Evolutionary conservation across 2,113 vertebrate genomes (phyloP), one percentile per base, ranked within the genome.

Genomic region (Leptocoma aspasia): DNA sequence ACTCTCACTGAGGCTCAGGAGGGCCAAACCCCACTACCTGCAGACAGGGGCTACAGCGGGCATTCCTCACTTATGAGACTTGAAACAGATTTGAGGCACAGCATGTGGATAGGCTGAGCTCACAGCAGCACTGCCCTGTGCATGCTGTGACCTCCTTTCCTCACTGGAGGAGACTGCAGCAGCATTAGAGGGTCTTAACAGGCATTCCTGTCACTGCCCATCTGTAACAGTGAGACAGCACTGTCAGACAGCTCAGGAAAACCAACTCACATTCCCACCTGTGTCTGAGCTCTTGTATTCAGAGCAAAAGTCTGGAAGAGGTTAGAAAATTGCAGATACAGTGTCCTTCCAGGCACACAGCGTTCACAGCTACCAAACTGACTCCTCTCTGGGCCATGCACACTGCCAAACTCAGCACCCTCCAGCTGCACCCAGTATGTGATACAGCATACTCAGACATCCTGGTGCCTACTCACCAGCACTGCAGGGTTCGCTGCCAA

Each of bases 131-230:
- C 52, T 39, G 59, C 26, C 21, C 69, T 71, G 7, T 16, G 47
- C 84, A 42, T n/a, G 72, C 87, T 78, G 65, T 82, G 84, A 83
- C 93, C 81, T 94, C 56, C 60, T 89, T 89, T 96, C 65, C 73
- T 89, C 87, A 13, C 84, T 33, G 47, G 21, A 81, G 64, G 86
- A 81, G 60, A 63, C 33, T 35, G 35, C 52, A 84, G 68, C 59
- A 86, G 37, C 41, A 59, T 39, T n/a, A 92, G 47, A 81, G 39
- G 20, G 37, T 73, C 60, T 86, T 81, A 95, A 70, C 45, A 84
- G 83, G 72, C 64, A 60, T 59, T 83, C 47, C 60, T 70, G 69
- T 53, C 0, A 0, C 42, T 86, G 72, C 6, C 52, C 47, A 81
- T 35, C 56, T 63, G 23, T 54, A 73, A 57, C 11, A 57, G 49